phyloP scores from a whole-genome alignment of 1,140 invertebrate genomes.

The Coelopa frigida region DNA sequence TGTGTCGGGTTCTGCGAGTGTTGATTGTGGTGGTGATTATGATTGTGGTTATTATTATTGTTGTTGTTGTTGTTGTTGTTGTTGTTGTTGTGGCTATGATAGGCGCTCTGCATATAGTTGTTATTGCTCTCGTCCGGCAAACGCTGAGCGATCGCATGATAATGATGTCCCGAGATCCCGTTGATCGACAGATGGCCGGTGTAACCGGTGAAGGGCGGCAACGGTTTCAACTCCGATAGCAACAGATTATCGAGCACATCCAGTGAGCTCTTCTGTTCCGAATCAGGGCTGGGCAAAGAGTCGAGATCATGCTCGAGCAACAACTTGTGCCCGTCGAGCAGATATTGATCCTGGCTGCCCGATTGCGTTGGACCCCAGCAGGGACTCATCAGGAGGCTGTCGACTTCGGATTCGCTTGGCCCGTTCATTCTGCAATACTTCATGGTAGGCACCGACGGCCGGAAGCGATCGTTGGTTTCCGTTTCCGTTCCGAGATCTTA shows the following conservation, averaged over 20 bases:
- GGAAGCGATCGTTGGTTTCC: not conserved
- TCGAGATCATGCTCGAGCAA: slow-evolving; percentile 42
- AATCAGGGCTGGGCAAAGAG: slow-evolving; percentile 40
- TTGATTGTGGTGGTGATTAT: slow-evolving; percentile 15
- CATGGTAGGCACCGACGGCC: slow-evolving; percentile 32
- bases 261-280: slow-evolving; percentile 50
- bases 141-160: slow-evolving; percentile 69
- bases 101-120: slow-evolving; percentile 53
- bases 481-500: not conserved
- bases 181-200: slow-evolving; percentile 75
- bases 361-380: slow-evolving; percentile 44
- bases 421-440: slow-evolving; percentile 48
- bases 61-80: slow-evolving; percentile 32
- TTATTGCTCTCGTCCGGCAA: slow-evolving; percentile 62
- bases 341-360: slow-evolving; percentile 41
- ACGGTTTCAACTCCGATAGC: slow-evolving; percentile 75
- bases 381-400: slow-evolving; percentile 44
- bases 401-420: slow-evolving; percentile 46
- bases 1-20: too few relatives aligned
- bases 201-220: slow-evolving; percentile 79
- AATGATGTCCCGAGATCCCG: slow-evolving; percentile 78
- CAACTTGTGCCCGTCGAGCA: slow-evolving; percentile 44
- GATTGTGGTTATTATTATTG: slow-evolving; percentile 43
- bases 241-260: slow-evolving; percentile 58
- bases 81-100: slow-evolving; percentile 26